phyloP scores from a whole-genome alignment of 2,797 vertebrate genomes.

The Spheniscus humboldti region DNA sequence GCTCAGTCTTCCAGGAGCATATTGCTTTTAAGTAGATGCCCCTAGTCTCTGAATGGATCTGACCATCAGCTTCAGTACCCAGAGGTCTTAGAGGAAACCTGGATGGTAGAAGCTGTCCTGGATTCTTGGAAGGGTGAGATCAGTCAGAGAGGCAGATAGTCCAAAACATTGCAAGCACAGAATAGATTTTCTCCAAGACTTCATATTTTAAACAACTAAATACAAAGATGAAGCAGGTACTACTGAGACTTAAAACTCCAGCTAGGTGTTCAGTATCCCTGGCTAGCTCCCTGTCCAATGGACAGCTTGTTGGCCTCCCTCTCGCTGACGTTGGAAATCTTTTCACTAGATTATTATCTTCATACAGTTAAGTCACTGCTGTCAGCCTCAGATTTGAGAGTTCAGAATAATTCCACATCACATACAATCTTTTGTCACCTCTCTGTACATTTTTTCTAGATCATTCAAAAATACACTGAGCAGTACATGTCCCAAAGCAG shows the following conservation, averaged over 20 bases:
- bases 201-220: background rate
- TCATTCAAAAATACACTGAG: background rate
- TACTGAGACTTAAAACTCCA: background rate
- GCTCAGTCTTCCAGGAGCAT: background rate
- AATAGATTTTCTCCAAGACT: background rate
- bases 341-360: background rate
- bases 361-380: background rate
- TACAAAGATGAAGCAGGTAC: background rate
- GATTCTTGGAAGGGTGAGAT: background rate
- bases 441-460: background rate
- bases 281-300: background rate
- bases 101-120: background rate
- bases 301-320: background rate
- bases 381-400: background rate
- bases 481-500: background rate
- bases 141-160: background rate
- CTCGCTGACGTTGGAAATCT: background rate
- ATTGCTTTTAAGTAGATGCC: background rate
- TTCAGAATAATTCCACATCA: background rate
- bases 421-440: background rate
- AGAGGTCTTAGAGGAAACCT: background rate
- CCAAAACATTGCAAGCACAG: background rate
- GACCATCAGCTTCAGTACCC: background rate
- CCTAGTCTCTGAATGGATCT: background rate
- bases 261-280: background rate